These are phyloP conservation scores for Rhipidura dahli DNA, from an alignment of 2,113 vertebrate species.

Conservation along the genomic window DNA sequence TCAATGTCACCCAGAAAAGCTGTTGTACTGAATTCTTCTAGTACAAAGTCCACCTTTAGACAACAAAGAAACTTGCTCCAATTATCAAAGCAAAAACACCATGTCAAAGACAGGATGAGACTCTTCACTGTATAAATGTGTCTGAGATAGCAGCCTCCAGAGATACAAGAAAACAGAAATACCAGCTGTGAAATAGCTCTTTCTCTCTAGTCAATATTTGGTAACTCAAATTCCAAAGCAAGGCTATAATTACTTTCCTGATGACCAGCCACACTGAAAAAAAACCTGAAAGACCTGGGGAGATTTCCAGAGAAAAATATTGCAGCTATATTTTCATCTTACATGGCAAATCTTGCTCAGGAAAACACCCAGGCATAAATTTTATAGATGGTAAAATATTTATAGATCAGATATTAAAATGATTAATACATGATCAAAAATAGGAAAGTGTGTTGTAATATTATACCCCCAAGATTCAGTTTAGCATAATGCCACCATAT, in stretches of 20 bases:
- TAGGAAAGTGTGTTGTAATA: neutral
- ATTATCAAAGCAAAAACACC: neutral
- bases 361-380: neutral
- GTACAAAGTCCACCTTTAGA: neutral
- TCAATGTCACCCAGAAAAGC: neutral
- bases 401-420: constrained; percentile 42
- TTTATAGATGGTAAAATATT: constrained; percentile 20
- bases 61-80: neutral
- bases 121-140: neutral
- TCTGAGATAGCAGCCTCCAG: neutral
- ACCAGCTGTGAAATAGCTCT: neutral
- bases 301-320: neutral
- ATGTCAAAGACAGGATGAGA: neutral
- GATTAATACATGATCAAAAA: neutral
- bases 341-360: neutral
- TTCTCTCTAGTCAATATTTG: neutral
- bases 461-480: neutral
- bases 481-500: neutral
- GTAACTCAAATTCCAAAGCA: neutral
- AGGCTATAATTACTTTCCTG: neutral
- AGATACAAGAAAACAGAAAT: neutral
- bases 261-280: neutral
- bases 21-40: neutral
- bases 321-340: neutral
- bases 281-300: accelerated